Conservation (phyloP, 2,888 invertebrate species). For the Cinara cedri region DNA sequence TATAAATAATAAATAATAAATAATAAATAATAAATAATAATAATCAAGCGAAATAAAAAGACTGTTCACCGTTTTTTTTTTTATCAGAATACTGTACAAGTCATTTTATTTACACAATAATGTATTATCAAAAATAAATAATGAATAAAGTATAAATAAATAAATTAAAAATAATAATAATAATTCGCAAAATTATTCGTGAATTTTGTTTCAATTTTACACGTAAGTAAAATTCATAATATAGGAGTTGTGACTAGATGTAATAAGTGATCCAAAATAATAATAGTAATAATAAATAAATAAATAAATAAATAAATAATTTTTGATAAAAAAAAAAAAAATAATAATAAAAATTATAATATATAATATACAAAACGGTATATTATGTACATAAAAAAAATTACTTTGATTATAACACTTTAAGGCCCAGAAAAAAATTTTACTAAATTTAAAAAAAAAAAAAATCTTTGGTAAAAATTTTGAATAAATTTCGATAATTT, state of each 20-base stretch:
- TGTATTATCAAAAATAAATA: slow-evolving; percentile 55
- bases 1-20: slow-evolving; percentile 35
- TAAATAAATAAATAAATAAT: slow-evolving; percentile 34
- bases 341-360: slow-evolving; percentile 42
- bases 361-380: no score
- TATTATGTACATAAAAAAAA: slow-evolving; percentile 53
- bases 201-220: slow-evolving; percentile 47
- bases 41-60: slow-evolving; percentile 55
- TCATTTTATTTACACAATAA: slow-evolving; percentile 56
- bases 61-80: slow-evolving; percentile 54
- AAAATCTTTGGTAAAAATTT: slow-evolving; percentile 56
- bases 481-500: slow-evolving; percentile 53
- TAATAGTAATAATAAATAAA: slow-evolving; percentile 48
- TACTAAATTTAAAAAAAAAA: slow-evolving; percentile 53
- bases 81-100: slow-evolving; percentile 57
- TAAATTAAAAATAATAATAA: slow-evolving; percentile 53
- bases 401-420: slow-evolving; percentile 54
- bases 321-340: slow-evolving; percentile 36
- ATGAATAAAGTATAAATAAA: slow-evolving; percentile 55
- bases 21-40: slow-evolving; percentile 31
- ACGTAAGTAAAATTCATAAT: slow-evolving; percentile 40
- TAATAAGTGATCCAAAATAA: slow-evolving; percentile 51
- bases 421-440: slow-evolving; percentile 40
- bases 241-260: slow-evolving; percentile 54
- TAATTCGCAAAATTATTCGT: slow-evolving; percentile 51